These are phyloP conservation scores for Nannospalax galili DNA, from an alignment of 2,113 vertebrate species.

Conservation along the genomic window DNA sequence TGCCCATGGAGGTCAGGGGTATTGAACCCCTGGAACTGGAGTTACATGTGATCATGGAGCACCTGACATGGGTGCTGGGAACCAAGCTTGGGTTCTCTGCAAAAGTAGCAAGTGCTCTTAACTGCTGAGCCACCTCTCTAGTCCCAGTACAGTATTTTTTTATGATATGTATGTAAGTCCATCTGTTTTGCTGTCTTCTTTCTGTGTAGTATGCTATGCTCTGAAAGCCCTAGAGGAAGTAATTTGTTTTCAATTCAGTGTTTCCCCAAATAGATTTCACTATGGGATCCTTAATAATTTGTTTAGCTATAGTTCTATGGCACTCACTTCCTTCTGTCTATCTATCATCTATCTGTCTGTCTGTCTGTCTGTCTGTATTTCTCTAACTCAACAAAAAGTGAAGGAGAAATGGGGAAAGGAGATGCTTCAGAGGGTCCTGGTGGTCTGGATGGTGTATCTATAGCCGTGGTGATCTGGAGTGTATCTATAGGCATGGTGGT, in stretches of 20 bases:
- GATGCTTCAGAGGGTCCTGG: background rate
- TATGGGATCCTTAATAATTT: background rate
- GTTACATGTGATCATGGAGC: too few species aligned
- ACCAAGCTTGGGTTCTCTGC: too few species aligned
- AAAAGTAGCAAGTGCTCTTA: too few species aligned
- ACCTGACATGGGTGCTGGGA: too few species aligned
- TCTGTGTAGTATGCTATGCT: background rate
- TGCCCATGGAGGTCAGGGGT: too few species aligned
- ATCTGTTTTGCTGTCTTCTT: background rate
- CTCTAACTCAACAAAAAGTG: background rate
- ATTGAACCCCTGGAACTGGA: too few species aligned
- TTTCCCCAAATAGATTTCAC: slow-evolving; percentile 12
- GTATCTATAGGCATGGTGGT: too few species aligned
- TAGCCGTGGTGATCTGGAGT: too few species aligned
- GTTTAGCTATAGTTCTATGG: background rate
- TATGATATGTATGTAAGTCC: background rate
- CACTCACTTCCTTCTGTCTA: background rate
- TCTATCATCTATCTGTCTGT: background rate
- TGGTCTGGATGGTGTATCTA: too few species aligned
- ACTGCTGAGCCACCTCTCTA: too few species aligned
- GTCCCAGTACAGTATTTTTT: too few species aligned
- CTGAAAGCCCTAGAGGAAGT: background rate
- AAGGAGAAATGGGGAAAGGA: background rate
- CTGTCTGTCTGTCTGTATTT: background rate
- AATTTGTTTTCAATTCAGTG: background rate